phyloP scores from a whole-genome alignment of 2,797 vertebrate species.

The Cygnus olor region DNA sequence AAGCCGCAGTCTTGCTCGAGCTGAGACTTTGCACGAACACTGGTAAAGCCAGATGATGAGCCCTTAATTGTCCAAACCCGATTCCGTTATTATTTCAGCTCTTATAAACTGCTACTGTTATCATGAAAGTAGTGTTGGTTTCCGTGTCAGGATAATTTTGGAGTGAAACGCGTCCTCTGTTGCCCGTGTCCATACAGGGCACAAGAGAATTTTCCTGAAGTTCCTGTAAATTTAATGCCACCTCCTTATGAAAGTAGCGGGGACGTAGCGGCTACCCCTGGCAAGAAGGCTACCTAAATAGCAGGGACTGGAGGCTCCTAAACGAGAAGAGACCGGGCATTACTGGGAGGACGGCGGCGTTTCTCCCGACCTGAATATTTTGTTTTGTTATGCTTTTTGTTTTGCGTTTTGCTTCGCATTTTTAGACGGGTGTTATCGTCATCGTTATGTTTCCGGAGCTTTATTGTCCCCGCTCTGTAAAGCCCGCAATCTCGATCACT shows the following conservation, averaged over 20 bases:
- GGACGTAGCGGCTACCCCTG: neutral
- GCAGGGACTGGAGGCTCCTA: neutral
- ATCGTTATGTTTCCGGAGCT: conserved; percentile 13
- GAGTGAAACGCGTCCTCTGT: neutral
- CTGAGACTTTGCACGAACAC: neutral
- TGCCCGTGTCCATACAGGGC: neutral
- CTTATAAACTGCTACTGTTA: neutral
- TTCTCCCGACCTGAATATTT: neutral
- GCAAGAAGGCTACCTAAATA: neutral
- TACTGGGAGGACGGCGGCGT: neutral
- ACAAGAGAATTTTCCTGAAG: neutral
- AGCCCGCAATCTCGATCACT: conserved; percentile 23
- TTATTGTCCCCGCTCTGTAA: conserved; percentile 22
- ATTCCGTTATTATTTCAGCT: neutral
- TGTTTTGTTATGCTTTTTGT: conserved; percentile 1
- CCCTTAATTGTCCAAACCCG: neutral
- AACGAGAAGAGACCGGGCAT: neutral
- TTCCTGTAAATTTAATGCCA: neutral
- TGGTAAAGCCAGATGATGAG: neutral
- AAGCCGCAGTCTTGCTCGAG: neutral
- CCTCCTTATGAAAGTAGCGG: neutral
- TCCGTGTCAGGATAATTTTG: neutral
- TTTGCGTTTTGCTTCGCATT: conserved; percentile 56
- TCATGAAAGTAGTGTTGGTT: neutral
- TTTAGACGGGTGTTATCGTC: conserved; percentile 52